Conservation (phyloP, 2,797 vertebrate genomes). For the Karalla daura region DNA sequence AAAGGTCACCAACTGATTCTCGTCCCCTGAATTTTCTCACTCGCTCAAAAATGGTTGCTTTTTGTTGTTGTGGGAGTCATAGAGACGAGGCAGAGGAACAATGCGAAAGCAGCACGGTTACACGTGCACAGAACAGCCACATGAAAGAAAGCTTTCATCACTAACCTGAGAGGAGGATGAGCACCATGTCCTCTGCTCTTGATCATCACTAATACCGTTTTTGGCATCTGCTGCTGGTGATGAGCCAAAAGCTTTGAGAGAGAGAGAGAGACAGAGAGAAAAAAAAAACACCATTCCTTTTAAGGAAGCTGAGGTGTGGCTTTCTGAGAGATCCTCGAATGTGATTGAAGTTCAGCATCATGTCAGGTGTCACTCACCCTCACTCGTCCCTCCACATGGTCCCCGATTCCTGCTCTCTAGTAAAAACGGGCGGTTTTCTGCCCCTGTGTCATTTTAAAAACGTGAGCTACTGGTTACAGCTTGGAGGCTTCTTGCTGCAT, state of each 20-base stretch:
- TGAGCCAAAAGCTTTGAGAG: background rate
- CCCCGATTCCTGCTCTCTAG: background rate
- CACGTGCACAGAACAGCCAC: background rate
- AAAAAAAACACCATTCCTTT: background rate
- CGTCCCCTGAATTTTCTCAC: background rate
- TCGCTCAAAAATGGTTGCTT: background rate
- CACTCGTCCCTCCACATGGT: background rate
- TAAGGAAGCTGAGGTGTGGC: constrained; percentile 17
- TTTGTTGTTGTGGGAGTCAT: background rate
- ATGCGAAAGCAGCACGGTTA: background rate
- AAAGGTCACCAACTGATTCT: background rate
- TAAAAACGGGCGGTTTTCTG: background rate
- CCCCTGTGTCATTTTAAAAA: background rate
- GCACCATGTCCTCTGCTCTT: background rate
- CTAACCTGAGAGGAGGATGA: constrained; percentile 44
- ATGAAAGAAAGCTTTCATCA: background rate
- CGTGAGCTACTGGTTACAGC: background rate
- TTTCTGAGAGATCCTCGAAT: background rate
- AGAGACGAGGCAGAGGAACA: background rate
- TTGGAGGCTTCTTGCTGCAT: background rate
- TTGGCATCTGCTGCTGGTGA: background rate
- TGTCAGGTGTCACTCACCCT: background rate
- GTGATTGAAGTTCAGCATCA: background rate
- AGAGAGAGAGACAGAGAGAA: too few relatives aligned
- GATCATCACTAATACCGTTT: background rate